Evolutionary conservation across 2,888 invertebrate species (phyloP).

Genomic region (Girardia tigrina): DNA sequence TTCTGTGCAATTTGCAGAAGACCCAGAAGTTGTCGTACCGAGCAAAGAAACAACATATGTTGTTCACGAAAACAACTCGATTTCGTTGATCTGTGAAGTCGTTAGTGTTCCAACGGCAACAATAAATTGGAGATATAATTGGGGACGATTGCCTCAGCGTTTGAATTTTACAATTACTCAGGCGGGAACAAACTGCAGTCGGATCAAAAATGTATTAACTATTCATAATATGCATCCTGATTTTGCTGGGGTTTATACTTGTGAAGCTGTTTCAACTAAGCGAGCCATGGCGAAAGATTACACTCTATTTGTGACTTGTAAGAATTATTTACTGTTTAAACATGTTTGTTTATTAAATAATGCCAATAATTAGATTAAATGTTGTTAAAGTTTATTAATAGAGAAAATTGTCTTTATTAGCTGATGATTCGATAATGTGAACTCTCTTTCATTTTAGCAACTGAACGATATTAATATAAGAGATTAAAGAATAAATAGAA

Average conservation of each 20-base stretch:
- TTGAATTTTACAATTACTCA: background rate
- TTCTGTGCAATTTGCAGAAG: no score
- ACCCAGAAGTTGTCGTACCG: background rate
- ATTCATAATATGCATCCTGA: background rate
- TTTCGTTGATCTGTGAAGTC: background rate
- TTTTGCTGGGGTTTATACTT: slow-evolving; percentile 24
- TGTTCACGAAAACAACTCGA: background rate
- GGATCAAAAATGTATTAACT: background rate
- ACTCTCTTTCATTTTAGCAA: no score
- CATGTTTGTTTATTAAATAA: no score
- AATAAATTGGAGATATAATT: background rate
- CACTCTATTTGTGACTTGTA: slow-evolving; percentile 13
- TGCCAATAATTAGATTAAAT: no score
- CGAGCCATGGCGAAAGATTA: slow-evolving; percentile 29
- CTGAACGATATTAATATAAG: no score
- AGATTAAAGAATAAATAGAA: no score
- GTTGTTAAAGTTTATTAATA: no score
- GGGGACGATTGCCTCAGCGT: background rate
- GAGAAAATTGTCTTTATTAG: no score
- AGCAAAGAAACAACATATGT: background rate
- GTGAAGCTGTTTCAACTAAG: slow-evolving; percentile 12
- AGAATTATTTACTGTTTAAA: background rate
- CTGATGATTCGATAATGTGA: no score
- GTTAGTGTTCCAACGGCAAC: slow-evolving; percentile 6
- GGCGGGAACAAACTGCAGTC: slow-evolving; percentile 36